phyloP scores from a whole-genome alignment of 2,113 vertebrate genomes.

The Nannospalax galili region DNA sequence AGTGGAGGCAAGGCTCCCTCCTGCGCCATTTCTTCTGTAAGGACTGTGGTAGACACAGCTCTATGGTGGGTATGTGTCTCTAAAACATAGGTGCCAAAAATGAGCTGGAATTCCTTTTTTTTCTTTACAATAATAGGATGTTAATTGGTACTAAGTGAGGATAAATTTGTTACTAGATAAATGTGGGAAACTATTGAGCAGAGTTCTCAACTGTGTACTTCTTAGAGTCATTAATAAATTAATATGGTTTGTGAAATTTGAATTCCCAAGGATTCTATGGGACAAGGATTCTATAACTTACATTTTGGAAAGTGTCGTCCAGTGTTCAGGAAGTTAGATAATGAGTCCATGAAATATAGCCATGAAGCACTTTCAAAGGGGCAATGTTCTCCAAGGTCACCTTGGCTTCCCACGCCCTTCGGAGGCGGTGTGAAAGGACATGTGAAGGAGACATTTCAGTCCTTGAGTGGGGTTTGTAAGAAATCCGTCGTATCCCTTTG shows the following conservation, averaged over 20 bases:
- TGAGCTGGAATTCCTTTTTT: background rate
- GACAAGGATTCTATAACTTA: background rate
- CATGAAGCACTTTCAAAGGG: background rate
- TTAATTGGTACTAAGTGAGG: background rate
- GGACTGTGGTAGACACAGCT: background rate
- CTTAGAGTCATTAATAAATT: conserved; percentile 27
- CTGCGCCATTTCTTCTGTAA: background rate
- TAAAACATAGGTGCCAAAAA: background rate
- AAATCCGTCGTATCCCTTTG: background rate
- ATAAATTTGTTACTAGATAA: conserved; percentile 38
- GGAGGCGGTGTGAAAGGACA: background rate
- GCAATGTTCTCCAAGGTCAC: background rate
- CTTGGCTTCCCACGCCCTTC: background rate
- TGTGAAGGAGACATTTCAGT: background rate
- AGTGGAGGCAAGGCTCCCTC: background rate
- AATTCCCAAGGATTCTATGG: background rate
- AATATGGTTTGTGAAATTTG: background rate
- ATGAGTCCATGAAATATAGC: background rate
- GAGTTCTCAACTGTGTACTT: background rate
- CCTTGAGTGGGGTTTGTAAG: background rate
- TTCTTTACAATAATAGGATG: too few species aligned
- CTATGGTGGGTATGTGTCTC: background rate
- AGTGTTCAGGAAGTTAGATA: conserved; percentile 40
- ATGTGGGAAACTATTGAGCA: background rate
- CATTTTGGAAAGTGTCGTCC: background rate